Percentiles rank a stretch among this genome's conserved stretches.
phyloP scores from a whole-genome alignment of 2,888 invertebrate species.

The Drosophila mimetica region DNA sequence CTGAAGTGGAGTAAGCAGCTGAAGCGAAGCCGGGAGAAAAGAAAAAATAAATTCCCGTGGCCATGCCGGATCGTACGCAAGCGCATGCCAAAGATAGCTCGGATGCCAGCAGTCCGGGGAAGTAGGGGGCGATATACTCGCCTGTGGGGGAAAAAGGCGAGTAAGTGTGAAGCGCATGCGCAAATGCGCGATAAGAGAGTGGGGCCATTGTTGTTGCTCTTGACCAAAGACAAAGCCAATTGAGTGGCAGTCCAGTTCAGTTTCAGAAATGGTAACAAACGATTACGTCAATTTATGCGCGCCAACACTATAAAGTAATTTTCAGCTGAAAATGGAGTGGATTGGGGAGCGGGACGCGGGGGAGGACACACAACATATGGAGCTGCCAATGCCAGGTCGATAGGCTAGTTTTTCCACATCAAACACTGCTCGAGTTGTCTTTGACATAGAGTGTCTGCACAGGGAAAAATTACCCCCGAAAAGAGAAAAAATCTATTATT shows the following conservation, averaged over 20 bases:
- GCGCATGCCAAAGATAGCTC: constrained; percentile 70
- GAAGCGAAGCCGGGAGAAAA: constrained; percentile 4
- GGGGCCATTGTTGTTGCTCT: constrained; percentile 27
- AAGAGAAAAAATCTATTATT: too few relatives aligned
- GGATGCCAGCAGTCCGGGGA: constrained; percentile 53
- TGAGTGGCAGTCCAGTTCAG: constrained; percentile 57
- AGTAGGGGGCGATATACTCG: constrained; percentile 18
- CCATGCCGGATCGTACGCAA: constrained; percentile 46
- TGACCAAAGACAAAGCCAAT: constrained; percentile 34
- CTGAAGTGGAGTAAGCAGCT: constrained; percentile 22
- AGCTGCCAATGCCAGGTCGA: constrained; percentile 52
- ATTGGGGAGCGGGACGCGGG: constrained; percentile 7
- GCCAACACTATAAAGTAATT: constrained; percentile 83
- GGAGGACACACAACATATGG: constrained; percentile 48
- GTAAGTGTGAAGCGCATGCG: constrained; percentile 75
- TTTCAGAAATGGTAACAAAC: constrained; percentile 83
- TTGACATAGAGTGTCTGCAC: neutral
- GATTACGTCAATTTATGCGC: constrained; percentile 83
- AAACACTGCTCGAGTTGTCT: constrained; percentile 7
- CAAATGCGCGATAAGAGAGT: constrained; percentile 65
- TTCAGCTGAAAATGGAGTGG: constrained; percentile 72
- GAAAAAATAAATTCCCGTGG: constrained; percentile 46
- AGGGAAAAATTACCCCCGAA: neutral
- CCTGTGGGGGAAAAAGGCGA: constrained; percentile 2
- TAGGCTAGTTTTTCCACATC: constrained; percentile 37